Evolutionary conservation across 1,140 invertebrate genomes (phyloP), one percentile per base, ranked within the genome.

Genomic region (Drosophila subobscura): DNA sequence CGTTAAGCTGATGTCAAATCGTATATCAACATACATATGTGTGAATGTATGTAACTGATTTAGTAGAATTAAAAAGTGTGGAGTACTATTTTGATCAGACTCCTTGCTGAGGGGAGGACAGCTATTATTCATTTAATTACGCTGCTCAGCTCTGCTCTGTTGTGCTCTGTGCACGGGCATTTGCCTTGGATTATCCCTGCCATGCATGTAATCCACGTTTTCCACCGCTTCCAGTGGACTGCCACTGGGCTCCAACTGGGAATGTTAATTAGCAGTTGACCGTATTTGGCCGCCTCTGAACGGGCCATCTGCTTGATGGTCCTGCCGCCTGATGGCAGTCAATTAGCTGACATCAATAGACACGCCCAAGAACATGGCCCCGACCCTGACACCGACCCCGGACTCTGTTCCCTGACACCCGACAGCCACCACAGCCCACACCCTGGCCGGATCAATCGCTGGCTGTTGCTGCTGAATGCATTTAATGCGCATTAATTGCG

Each of bases 401-500:
- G 40, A 5, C n/a, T n/a, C n/a, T n/a, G n/a, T n/a, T n/a, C 42
- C 23, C 37, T 25, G 25, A 5, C 25, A 25, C 29, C 29, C 8
- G 29, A 10, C 33, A 10, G 8, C 33, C 33, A 12, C 1, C 2
- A 0, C 33, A 3, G 3, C 3, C 8, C 33, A 3, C 33, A 10
- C 33, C 0, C 33, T 37, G 8, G 3, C 37, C 44, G 54, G 29
- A 53, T 53, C 51, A 45, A 33, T 54, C 44, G 76, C 37, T 55
- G 58, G 73, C 57, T 77, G 42, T 55, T 61, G 73, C 53, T 77
- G 67, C 77, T 77, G 68, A 63, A 51, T 81, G 64, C 74, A 81
- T 65, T 81, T 83, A 81, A 81, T 77, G 79, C 79, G 79, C 74
- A 81, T 81, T 81, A 81, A 81, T 81, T 83, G 74, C 79, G 79